phyloP scores from a whole-genome alignment of 2,797 vertebrate species.

The Parambassis ranga region DNA sequence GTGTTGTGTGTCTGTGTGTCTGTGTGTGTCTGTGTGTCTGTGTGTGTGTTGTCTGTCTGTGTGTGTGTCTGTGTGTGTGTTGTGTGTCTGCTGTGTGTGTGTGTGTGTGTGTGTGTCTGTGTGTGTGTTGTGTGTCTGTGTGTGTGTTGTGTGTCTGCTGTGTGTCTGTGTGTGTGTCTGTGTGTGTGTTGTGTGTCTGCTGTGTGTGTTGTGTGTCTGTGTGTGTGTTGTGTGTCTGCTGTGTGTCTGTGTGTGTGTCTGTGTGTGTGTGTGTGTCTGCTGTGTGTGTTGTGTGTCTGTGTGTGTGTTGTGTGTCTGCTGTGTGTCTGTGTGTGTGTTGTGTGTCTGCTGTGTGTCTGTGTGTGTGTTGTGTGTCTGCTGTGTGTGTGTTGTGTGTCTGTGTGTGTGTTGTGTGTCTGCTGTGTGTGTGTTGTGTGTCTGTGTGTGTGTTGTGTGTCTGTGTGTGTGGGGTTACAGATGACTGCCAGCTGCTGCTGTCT shows the following conservation, averaged over 20 bases:
- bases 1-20: neutral
- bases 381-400: too few relatives aligned
- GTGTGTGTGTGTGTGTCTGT: neutral
- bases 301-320: neutral
- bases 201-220: neutral
- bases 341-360: slow-evolving; percentile 25
- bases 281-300: too few relatives aligned
- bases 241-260: neutral
- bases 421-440: neutral
- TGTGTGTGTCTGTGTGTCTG: too few relatives aligned
- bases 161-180: neutral
- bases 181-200: too few relatives aligned
- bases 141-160: slow-evolving; percentile 44
- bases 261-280: slow-evolving; percentile 42
- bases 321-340: neutral
- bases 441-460: slow-evolving; percentile 24
- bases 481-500: neutral
- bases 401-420: neutral
- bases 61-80: slow-evolving; percentile 32
- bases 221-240: neutral
- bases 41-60: neutral
- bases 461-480: too few relatives aligned
- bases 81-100: neutral
- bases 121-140: neutral
- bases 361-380: neutral